A percentile compares a stretch with the other conserved stretches of the same genome.
phyloP scores from a whole-genome alignment of 2,888 invertebrate genomes.

The Watsonalla binaria region DNA sequence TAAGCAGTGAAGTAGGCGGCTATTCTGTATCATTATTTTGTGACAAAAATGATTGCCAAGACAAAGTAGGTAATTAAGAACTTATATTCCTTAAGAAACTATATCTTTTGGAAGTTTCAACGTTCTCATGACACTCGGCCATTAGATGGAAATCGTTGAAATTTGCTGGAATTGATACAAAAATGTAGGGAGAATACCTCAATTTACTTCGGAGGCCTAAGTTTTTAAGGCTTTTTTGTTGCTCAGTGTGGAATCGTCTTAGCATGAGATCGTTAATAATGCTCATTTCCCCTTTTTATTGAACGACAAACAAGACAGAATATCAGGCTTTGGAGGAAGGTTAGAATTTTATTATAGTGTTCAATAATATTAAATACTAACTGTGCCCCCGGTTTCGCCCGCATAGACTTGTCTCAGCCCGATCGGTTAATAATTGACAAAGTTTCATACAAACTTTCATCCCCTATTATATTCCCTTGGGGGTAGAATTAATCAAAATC shows the following conservation, averaged over 20 bases:
- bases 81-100: not conserved
- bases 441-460: too few relatives aligned
- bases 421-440: too few relatives aligned
- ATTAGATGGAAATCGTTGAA: not conserved
- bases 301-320: not conserved
- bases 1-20: too few relatives aligned
- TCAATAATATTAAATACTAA: not conserved
- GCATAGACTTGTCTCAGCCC: too few relatives aligned
- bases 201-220: not conserved
- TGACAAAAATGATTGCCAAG: not conserved
- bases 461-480: too few relatives aligned
- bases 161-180: not conserved
- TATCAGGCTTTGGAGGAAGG: too few relatives aligned
- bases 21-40: too few relatives aligned
- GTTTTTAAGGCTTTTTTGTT: constrained; percentile 1
- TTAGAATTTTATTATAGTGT: not conserved
- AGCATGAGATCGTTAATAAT: not conserved
- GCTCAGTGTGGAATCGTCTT: not conserved
- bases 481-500: too few relatives aligned
- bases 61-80: not conserved
- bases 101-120: not conserved
- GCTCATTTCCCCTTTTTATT: not conserved
- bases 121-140: not conserved
- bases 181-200: not conserved
- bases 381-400: not conserved